These are phyloP conservation scores for Gadus chalcogrammus DNA, from an alignment of 2,113 vertebrate genomes.

Conservation along the genomic window DNA sequence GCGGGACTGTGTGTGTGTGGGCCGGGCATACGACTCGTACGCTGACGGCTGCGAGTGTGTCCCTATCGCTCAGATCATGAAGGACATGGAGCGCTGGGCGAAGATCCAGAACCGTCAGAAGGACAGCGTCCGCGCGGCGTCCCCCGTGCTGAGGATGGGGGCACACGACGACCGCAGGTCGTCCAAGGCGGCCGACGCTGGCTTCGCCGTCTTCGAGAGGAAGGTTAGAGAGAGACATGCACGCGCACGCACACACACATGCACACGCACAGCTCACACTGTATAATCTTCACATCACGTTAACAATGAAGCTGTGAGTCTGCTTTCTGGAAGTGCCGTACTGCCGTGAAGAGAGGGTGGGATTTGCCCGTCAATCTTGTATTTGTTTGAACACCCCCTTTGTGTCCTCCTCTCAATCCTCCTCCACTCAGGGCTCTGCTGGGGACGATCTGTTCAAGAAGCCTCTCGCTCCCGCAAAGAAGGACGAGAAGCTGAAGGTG, in stretches of 20 bases:
- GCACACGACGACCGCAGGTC: conserved; percentile 63
- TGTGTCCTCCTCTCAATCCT: background rate
- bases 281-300: too few species aligned
- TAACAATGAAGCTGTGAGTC: too few species aligned
- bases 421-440: conserved; percentile 52
- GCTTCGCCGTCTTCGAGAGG: conserved; percentile 77
- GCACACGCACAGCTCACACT: background rate
- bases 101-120: conserved; percentile 81
- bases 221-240: conserved; percentile 62
- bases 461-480: conserved; percentile 83
- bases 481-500: conserved; percentile 85
- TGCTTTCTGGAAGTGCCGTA: too few species aligned
- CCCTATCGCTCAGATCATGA: conserved; percentile 72
- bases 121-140: conserved; percentile 67
- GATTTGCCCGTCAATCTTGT: background rate
- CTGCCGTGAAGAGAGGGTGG: background rate
- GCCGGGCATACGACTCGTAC: background rate
- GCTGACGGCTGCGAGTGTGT: background rate
- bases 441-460: conserved; percentile 94
- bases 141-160: conserved; percentile 61
- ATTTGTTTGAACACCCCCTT: background rate
- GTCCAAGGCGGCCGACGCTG: conserved; percentile 78
- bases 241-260: too few species aligned
- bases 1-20: background rate
- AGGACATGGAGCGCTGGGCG: conserved; percentile 83